Base-by-base conservation (phyloP, 37 sponge, comb jelly and placozoan species). In the Oscarella lobularis region DNA sequence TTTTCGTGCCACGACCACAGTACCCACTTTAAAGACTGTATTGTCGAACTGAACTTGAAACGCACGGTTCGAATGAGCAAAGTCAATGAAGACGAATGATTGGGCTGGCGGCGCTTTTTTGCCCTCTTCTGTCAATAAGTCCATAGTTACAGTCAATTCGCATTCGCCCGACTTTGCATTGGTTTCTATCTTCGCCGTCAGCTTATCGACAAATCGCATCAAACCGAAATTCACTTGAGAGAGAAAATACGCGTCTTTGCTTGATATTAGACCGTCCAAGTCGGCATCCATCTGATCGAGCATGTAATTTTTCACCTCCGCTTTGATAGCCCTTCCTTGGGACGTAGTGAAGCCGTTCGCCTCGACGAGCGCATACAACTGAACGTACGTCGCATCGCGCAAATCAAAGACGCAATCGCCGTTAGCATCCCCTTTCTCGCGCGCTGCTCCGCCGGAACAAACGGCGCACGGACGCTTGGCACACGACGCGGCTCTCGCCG, bases 341-440 rank as follows among this genome's bases (percentile, higher is more conserved):
- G 6, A 4, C 0, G 87, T 69, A 0, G 73, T 66, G 78, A 90
- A 90, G 35, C 82, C 74, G 38, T 73, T 67, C 31, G 74, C 79
- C 37, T 66, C 54, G 27, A 55, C 76, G 30, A 77, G 48, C 35
- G 74, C 14, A 65, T 86, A 90, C 32, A 39, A 40, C 35, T 78
- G 84, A 2, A 86, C 66, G 1, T 67, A 38, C 48, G 80, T 72
- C 2, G 55, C 85, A 76, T 92, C 92, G 31, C 73, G 66, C 0
- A 75, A 76, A 40, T 84, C 81, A 73, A 92, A 85, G 1, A 72
- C 48, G 35, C 88, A 82, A 69, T 92, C 77, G 2, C 86, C 86
- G 74, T 92, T 75, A 36, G 81, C 76, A 77, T 92, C 92, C 32
- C 92, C 92, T 2, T 75, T 73, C 29, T 85, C 72, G 0, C 34